Percentiles rank a stretch among this genome's conserved stretches.
Conservation (phyloP, 2,797 vertebrate genomes). For the Sebastes oblongus region DNA sequence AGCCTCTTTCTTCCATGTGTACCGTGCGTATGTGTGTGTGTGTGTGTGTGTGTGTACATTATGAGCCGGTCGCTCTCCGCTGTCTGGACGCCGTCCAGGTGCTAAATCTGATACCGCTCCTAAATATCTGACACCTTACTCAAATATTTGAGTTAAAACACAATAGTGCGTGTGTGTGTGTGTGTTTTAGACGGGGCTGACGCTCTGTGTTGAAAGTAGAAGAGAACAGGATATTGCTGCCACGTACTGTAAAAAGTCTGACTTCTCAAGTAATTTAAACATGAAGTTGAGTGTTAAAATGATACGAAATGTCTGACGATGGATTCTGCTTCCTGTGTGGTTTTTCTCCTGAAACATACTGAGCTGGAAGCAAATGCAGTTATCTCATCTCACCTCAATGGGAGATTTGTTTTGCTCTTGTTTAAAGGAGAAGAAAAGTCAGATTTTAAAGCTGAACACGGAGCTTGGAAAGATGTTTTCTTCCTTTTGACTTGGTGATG, state of each 20-base stretch:
- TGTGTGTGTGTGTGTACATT: conserved; percentile 7
- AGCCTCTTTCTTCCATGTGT: conserved; percentile 18
- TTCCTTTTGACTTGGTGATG: conserved; percentile 3
- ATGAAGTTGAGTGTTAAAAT: background rate
- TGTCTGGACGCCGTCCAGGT: conserved; percentile 61
- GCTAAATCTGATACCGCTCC: conserved; percentile 63
- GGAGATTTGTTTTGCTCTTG: background rate
- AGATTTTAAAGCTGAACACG: background rate
- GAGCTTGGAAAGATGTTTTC: background rate
- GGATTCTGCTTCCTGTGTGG: background rate
- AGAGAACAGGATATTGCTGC: conserved; percentile 44
- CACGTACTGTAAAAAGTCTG: conserved; percentile 8
- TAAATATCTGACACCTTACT: conserved; percentile 72
- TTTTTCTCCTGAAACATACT: background rate
- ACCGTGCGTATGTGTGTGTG: background rate
- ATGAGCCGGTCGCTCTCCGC: background rate
- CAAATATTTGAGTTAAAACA: conserved; percentile 72
- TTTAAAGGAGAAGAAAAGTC: background rate
- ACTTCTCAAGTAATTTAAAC: conserved; percentile 8
- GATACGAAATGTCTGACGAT: conserved; percentile 9
- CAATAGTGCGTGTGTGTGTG: conserved; percentile 59
- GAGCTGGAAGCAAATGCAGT: conserved; percentile 5
- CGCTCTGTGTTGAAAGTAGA: conserved; percentile 33
- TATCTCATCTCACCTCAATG: background rate
- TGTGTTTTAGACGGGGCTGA: conserved; percentile 33